A percentile compares a stretch with the other conserved stretches of the same genome.
Evolutionary conservation across 2,888 invertebrate genomes (phyloP).

Genomic region (Cantharis flavilabris): DNA sequence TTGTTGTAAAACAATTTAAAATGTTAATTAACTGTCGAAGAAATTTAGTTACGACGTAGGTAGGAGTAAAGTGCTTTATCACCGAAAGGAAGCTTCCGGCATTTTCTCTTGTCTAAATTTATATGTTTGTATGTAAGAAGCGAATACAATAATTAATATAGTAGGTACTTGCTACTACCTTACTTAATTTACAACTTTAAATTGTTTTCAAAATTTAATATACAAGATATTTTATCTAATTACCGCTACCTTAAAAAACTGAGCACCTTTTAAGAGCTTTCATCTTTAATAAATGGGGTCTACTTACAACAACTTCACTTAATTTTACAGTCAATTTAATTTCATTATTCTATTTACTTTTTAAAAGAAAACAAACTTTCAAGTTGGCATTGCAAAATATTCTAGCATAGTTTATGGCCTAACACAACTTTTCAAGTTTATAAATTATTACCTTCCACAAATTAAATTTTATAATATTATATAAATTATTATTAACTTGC

Average conservation of each 20-base stretch:
- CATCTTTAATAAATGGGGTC: neutral
- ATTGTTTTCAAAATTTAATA: neutral
- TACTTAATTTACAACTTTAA: neutral
- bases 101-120: neutral
- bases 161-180: neutral
- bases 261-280: neutral
- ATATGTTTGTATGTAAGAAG: neutral
- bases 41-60: neutral
- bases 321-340: neutral
- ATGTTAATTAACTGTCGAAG: neutral
- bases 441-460: too few relatives aligned
- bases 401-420: neutral
- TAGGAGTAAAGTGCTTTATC: neutral
- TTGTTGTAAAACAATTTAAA: slow-evolving; percentile 2
- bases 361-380: neutral
- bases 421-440: too few relatives aligned
- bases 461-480: too few relatives aligned
- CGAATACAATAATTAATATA: neutral
- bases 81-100: neutral
- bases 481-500: too few relatives aligned
- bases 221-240: neutral
- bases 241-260: neutral
- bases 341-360: neutral
- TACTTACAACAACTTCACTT: neutral
- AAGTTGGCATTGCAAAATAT: neutral